These are phyloP conservation scores for Volucella bombylans DNA, from an alignment of 2,888 invertebrate genomes.

Conservation along the genomic window DNA sequence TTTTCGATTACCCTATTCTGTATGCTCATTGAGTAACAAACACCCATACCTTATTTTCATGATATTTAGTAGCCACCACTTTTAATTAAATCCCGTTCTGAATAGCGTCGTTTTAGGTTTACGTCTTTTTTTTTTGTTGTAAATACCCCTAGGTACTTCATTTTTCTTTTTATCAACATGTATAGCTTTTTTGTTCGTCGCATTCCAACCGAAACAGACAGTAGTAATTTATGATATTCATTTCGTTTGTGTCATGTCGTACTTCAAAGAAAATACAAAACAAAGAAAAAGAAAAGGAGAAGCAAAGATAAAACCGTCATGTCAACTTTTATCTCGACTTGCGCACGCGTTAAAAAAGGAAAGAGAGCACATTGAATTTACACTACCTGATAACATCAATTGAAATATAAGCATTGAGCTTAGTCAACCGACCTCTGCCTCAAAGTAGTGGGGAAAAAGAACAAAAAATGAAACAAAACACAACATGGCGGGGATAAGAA, in stretches of 20 bases:
- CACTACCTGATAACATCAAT: conserved; percentile 74
- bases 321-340: conserved; percentile 9
- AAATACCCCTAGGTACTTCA: conserved; percentile 35
- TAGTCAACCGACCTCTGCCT: conserved; percentile 30
- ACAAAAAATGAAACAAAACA: conserved; percentile 73
- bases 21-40: neutral
- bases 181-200: conserved; percentile 50
- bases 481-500: conserved; percentile 73
- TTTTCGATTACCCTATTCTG: neutral
- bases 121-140: conserved; percentile 8
- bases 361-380: conserved; percentile 46
- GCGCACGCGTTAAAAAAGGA: conserved; percentile 71
- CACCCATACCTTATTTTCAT: conserved; percentile 32
- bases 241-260: conserved; percentile 68
- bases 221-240: conserved; percentile 72
- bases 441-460: conserved; percentile 62
- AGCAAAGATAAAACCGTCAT: conserved; percentile 28
- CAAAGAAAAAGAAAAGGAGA: conserved; percentile 22
- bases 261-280: conserved; percentile 16
- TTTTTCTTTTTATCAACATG: conserved; percentile 55
- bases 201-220: conserved; percentile 68
- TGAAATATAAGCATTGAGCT: conserved; percentile 61
- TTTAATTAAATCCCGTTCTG: conserved; percentile 42
- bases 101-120: neutral
- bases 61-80: conserved; percentile 16